phyloP scores from a whole-genome alignment of 2,888 invertebrate genomes.

The Ypsolopha scabrella region DNA sequence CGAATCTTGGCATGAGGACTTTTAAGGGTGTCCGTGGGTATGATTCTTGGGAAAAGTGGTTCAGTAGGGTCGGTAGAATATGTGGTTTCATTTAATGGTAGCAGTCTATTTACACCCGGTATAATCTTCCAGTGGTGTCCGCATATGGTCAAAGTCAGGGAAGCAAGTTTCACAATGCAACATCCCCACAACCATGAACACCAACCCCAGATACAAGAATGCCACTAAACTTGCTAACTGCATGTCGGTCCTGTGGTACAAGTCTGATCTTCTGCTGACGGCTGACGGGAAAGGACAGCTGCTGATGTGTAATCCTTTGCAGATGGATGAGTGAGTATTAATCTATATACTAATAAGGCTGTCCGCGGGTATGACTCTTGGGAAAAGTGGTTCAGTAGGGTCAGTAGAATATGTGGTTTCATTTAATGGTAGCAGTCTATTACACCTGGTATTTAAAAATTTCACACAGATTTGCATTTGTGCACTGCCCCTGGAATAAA shows the following conservation, averaged over 20 bases:
- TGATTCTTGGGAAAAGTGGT: no score
- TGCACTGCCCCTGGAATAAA: no score
- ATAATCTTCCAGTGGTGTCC: conserved; percentile 59
- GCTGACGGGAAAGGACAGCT: conserved; percentile 73
- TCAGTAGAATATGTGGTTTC: no score
- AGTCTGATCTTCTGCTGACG: conserved; percentile 65
- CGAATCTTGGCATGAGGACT: no score
- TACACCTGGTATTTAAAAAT: no score
- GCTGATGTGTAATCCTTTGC: conserved; percentile 71
- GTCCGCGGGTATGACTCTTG: no score
- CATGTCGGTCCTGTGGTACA: conserved; percentile 72
- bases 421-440: no score
- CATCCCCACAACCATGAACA: conserved; percentile 15
- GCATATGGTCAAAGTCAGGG: conserved; percentile 75
- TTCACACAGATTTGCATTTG: no score
- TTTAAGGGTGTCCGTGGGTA: no score
- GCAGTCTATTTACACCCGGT: not conserved
- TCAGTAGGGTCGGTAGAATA: no score
- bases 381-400: no score
- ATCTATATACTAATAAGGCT: conserved; percentile 1
- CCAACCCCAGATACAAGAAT: conserved; percentile 20
- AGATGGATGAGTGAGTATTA: conserved; percentile 35
- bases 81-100: no score
- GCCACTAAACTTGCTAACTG: conserved; percentile 22
- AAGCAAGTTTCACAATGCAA: conserved; percentile 49